Base-by-base conservation (phyloP, 2,113 vertebrate species). In the Psephotus haematonotus region DNA sequence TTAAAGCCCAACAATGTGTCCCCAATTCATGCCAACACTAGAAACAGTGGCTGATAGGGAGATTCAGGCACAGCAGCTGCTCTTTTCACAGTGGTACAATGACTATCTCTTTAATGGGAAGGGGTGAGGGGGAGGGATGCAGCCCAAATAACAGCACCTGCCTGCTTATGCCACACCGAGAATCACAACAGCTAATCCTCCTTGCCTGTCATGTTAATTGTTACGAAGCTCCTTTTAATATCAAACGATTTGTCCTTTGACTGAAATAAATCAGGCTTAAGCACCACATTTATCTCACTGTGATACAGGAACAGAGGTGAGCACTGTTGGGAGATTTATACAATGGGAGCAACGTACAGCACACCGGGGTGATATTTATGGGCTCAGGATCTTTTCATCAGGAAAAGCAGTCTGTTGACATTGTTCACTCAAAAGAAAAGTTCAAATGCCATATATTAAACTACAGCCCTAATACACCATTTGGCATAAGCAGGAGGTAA, bases 31-130 rank as follows among this genome's bases (percentile, higher is more conserved):
- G 85, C 89, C 76, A 0, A 69, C 85, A 70, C 89, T 92, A 88
- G 93, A 96, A 97, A 96, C 95, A 93, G 95, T 93, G 86, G 65
- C 92, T 97, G 97, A 97, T 96, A 93, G 91, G 97, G 90, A 96
- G 96, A 96, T 93, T 89, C 85, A 94, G 93, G 97, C 94, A 55
- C 79, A 97, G 98, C 98, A 98, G 98, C 98, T 98, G 98, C 97
- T 97, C 97, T 98, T 97, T 98, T 97, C 89, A 98, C 97, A 88
- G 95, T 37, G 41, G 84, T 89, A 98, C 98, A 98, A 97, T 98
- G 96, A 93, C 95, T 95, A 97, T 92, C 97, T 97, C 96, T 97
- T 96, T 96, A 60, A 93, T 88, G 82, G 94, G 84, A 53, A 93
- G 39, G 90, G 88, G 44, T 77, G 93, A 0, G 89, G 88, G 95